Percentiles rank a stretch among this genome's conserved stretches.
phyloP scores from a whole-genome alignment of 2,797 vertebrate genomes.

The Hapalemur alaotrensis region DNA sequence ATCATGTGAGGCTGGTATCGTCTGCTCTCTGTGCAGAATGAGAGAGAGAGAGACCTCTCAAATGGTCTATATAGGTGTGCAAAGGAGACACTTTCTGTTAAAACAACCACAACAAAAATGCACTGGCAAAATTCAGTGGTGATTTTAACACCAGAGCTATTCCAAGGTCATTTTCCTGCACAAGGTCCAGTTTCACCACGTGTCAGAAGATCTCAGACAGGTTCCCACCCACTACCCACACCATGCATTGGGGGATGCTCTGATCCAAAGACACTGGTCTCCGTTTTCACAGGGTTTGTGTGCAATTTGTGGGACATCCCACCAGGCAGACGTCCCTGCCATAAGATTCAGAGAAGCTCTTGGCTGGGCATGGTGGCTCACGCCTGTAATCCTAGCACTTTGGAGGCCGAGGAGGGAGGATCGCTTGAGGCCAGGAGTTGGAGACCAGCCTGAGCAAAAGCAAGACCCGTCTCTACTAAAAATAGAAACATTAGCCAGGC shows the following conservation, averaged over 20 bases:
- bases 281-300: fast-evolving
- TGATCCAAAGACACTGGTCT: fast-evolving
- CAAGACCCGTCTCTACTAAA: no score
- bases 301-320: no score
- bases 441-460: no score
- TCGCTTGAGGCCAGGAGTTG: no score
- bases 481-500: no score
- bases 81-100: neutral
- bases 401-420: no score
- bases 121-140: neutral
- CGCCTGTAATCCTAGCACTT: no score
- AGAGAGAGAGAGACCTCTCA: neutral
- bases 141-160: conserved; percentile 7
- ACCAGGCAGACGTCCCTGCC: fast-evolving
- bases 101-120: neutral
- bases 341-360: fast-evolving
- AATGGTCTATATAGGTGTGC: neutral
- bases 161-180: neutral
- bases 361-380: fast-evolving
- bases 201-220: no score
- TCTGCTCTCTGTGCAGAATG: neutral
- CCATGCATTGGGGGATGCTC: neutral
- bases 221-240: no score
- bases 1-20: neutral
- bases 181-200: no score